Evolutionary conservation across 2,888 invertebrate species (phyloP).

Genomic region (Bedellia somnulentella): DNA sequence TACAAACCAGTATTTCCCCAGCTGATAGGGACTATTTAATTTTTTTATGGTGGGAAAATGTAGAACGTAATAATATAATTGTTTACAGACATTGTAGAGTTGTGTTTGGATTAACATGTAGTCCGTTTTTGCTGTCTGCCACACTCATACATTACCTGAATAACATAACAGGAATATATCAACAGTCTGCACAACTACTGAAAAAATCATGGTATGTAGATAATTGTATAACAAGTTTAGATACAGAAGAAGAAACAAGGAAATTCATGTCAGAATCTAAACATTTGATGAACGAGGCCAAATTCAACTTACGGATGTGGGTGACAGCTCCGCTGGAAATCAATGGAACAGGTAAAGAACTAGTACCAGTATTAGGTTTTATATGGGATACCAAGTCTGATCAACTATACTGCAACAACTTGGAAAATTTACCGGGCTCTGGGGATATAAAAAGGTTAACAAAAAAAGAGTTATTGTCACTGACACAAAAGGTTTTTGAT

Average conservation of each 20-base stretch:
- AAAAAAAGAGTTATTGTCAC: no score
- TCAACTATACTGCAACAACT: no score
- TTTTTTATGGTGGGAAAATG: slow-evolving; percentile 1
- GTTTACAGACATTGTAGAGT: background rate
- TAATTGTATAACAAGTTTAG: background rate
- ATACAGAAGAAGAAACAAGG: background rate
- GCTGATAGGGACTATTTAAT: background rate
- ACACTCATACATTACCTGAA: background rate
- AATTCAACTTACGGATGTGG: no score
- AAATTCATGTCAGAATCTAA: background rate
- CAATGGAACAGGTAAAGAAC: no score
- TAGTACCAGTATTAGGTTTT: no score
- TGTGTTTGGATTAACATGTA: slow-evolving; percentile 1
- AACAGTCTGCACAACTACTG: background rate
- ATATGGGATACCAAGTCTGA: no score
- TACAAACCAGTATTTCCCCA: no score
- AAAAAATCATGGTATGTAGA: background rate
- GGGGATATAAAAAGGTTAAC: no score
- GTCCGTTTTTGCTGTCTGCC: background rate
- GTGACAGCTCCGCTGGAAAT: no score
- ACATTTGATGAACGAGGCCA: no score
- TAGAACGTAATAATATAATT: background rate
- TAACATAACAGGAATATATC: background rate
- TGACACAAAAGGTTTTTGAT: no score
- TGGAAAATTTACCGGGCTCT: no score